Evolutionary conservation across 2,888 invertebrate species (phyloP), one percentile per base, ranked within the genome.

Genomic region (Bursaphelenchus okinawaensis): DNA sequence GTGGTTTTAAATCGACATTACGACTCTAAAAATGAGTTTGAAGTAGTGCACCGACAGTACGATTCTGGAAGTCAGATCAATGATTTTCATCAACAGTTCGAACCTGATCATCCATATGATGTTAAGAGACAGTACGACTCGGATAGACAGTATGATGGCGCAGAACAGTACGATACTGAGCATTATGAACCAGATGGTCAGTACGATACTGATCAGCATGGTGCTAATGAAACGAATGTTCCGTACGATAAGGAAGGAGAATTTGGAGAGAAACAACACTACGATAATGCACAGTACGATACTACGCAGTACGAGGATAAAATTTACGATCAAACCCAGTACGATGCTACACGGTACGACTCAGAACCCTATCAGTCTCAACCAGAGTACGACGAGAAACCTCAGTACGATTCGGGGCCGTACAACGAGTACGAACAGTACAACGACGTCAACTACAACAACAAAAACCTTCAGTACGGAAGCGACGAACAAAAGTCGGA

Each of bases 311-410:
- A 12, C 40, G n/a, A 40, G 12, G 40, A 40, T 40, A 16, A 56
- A 4, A 16, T 40, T 19, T 31, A 50, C 60, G 19, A 59, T 26
- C 9, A 29, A 2, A 22, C 40, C 19, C 19, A 4, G 9, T n/a
- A 29, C 51, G 26, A 4, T 27, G n/a, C n/a, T n/a, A n/a, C n/a
- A n/a, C n/a, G n/a, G n/a, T 40, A 40, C 40, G 16, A 40, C n/a
- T 12, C 12, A 40, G 16, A 40, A 40, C 12, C 40, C 12, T 40
- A 40, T 40, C 40, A 40, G 40, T n/a, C 40, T 24, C 50, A 22
- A 20, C n/a, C 22, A 27, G 60, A 59, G 16, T 23, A 59, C 60
- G 60, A 59, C 29, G 51, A 59, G 28, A 9, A 56, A 9, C 8
- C 31, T 9, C 9, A n/a, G 26, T 24, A 56, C 29, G 57, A 56